A percentile compares a stretch with the other conserved stretches of the same genome.
These are phyloP conservation scores for Ganaspis brasiliensis DNA, from an alignment of 2,888 invertebrate species.

Conservation along the genomic window DNA sequence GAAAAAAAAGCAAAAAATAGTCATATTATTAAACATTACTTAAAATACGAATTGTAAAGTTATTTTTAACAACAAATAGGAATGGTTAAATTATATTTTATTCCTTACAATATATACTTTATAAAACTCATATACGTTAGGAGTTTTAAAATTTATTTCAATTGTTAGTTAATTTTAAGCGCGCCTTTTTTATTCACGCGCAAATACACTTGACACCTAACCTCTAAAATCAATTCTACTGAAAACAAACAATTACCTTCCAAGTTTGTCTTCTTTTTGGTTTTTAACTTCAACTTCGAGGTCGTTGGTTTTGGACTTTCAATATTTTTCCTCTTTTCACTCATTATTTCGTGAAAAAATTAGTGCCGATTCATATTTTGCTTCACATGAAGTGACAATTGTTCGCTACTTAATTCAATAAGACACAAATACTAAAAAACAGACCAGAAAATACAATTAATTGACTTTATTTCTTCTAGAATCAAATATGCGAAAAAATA, in stretches of 20 bases:
- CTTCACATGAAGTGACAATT: background rate
- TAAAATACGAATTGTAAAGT: too few species aligned
- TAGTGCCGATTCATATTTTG: background rate
- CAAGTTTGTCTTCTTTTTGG: background rate
- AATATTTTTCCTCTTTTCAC: slow-evolving; percentile 14
- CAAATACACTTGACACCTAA: background rate
- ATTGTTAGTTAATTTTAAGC: too few species aligned
- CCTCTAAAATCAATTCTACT: background rate
- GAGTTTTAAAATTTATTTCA: too few species aligned
- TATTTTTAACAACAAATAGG: too few species aligned
- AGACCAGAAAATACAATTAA: too few species aligned
- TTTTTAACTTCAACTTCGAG: slow-evolving; percentile 13
- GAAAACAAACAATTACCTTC: slow-evolving; percentile 20
- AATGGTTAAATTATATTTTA: too few species aligned
- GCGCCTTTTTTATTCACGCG: background rate
- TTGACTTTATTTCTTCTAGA: too few species aligned
- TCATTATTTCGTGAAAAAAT: slow-evolving; percentile 20
- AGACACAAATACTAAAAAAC: too few species aligned
- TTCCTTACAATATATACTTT: too few species aligned
- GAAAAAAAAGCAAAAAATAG: background rate
- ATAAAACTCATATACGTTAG: too few species aligned
- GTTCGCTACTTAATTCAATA: too few species aligned
- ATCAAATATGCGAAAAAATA: too few species aligned
- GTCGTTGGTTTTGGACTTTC: background rate
- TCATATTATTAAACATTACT: background rate